These are phyloP conservation scores for Steatocranus sp. DNA, from an alignment of 2,797 vertebrate species.

Conservation along the genomic window DNA sequence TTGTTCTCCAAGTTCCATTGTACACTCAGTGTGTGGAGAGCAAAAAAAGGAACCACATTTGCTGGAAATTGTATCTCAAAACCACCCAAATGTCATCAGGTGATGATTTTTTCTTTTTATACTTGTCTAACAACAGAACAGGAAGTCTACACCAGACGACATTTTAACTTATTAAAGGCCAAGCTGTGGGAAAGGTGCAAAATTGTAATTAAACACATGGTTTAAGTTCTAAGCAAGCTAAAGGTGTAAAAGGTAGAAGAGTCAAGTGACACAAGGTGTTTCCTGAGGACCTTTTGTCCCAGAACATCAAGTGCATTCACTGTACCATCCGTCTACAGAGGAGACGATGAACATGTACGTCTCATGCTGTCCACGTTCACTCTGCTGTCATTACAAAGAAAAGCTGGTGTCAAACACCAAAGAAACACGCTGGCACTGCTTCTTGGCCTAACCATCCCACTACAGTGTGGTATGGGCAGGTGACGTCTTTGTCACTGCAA, in stretches of 20 bases:
- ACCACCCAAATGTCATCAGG: not conserved
- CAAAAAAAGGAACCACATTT: not conserved
- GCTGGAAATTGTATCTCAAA: not conserved
- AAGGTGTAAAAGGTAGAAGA: not conserved
- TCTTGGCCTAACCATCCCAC: rapidly evolving
- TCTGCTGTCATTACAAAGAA: not conserved
- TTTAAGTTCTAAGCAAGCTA: not conserved
- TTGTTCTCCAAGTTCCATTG: not conserved
- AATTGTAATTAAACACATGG: not conserved
- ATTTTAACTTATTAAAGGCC: not conserved
- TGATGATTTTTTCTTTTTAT: not conserved
- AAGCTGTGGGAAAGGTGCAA: not conserved
- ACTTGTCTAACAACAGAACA: not conserved
- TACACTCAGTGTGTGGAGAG: not conserved
- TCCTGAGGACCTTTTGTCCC: not conserved
- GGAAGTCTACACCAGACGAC: not conserved
- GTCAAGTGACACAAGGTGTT: not conserved
- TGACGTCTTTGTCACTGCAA: not conserved
- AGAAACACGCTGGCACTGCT: not conserved
- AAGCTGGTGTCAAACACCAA: not conserved
- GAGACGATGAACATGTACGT: not conserved
- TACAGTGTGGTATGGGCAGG: not conserved
- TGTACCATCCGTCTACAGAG: not conserved
- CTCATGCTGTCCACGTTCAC: not conserved
- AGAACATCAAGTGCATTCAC: not conserved